These are phyloP conservation scores for Molorchus minor DNA, from an alignment of 2,888 invertebrate genomes.

Conservation along the genomic window DNA sequence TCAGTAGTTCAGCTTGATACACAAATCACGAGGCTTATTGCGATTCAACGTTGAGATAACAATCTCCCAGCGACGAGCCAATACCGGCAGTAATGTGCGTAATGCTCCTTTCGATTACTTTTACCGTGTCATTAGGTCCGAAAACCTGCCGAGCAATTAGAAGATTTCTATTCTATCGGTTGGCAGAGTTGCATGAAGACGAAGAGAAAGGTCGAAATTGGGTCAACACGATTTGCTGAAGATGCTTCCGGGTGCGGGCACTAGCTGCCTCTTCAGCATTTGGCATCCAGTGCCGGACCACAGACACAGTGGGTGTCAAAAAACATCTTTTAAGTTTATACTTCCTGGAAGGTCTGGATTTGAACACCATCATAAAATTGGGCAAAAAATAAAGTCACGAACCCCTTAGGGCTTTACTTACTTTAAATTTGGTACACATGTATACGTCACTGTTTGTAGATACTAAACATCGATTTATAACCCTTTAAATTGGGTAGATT, in stretches of 20 bases:
- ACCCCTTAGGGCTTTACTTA: too few species aligned
- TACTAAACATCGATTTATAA: too few species aligned
- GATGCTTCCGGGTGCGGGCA: slow-evolving; percentile 22
- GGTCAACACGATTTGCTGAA: slow-evolving; percentile 40
- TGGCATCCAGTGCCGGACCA: too few species aligned
- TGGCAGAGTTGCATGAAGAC: slow-evolving; percentile 45
- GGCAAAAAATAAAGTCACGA: too few species aligned
- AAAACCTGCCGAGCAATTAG: slow-evolving; percentile 48
- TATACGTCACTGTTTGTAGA: too few species aligned
- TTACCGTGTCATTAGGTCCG: slow-evolving; percentile 47
- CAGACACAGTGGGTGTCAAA: too few species aligned
- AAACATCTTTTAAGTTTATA: too few species aligned
- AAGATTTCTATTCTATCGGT: slow-evolving; percentile 56
- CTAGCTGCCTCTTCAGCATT: slow-evolving; percentile 10
- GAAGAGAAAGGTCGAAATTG: slow-evolving; percentile 52
- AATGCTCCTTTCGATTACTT: slow-evolving; percentile 43
- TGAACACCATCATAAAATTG: too few species aligned
- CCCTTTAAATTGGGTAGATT: too few species aligned
- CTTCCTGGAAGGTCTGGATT: too few species aligned
- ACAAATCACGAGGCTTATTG: slow-evolving; percentile 14
- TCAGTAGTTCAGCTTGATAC: slow-evolving; percentile 2
- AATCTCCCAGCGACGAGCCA: slow-evolving; percentile 10
- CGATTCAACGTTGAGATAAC: slow-evolving; percentile 13
- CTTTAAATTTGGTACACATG: too few species aligned
- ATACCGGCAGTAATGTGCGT: slow-evolving; percentile 29